phyloP scores from a whole-genome alignment of 2,113 vertebrate species.

The Columba livia region DNA sequence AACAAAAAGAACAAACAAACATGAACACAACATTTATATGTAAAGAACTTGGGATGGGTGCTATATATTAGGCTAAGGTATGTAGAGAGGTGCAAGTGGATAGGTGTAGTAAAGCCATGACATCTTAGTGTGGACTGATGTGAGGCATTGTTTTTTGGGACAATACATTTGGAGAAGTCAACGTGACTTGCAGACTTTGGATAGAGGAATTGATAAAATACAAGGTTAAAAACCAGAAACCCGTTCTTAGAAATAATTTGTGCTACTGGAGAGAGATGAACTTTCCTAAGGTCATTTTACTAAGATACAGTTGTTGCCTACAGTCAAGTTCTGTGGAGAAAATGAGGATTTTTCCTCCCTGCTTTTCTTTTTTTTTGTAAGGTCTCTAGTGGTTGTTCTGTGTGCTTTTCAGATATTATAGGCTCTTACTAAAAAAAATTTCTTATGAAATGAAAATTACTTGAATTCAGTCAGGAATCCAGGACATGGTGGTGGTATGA shows the following conservation, averaged over 20 bases:
- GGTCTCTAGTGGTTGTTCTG: rapidly evolving
- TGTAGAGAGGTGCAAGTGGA: background rate
- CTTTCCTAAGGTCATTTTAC: background rate
- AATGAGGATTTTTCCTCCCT: background rate
- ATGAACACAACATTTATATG: background rate
- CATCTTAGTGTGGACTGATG: background rate
- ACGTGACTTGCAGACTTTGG: background rate
- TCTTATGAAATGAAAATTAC: background rate
- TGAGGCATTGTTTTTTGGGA: background rate
- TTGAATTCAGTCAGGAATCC: constrained; percentile 12
- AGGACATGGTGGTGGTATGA: background rate
- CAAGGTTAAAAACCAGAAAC: background rate
- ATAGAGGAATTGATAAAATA: background rate
- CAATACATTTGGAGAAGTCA: background rate
- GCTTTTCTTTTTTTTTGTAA: background rate
- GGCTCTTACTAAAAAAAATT: background rate
- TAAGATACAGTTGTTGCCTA: background rate
- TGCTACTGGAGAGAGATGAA: background rate
- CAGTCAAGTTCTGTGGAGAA: background rate
- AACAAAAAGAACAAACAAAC: too few species aligned
- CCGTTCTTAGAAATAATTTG: background rate
- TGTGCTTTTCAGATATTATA: background rate
- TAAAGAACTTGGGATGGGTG: background rate
- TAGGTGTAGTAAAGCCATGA: rapidly evolving
- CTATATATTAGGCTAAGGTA: background rate